Evolutionary conservation across 53 echinoderm and acorn worm genomes (phyloP), one percentile per base, ranked within the genome.

Genomic region (Echinarachnius parma): DNA sequence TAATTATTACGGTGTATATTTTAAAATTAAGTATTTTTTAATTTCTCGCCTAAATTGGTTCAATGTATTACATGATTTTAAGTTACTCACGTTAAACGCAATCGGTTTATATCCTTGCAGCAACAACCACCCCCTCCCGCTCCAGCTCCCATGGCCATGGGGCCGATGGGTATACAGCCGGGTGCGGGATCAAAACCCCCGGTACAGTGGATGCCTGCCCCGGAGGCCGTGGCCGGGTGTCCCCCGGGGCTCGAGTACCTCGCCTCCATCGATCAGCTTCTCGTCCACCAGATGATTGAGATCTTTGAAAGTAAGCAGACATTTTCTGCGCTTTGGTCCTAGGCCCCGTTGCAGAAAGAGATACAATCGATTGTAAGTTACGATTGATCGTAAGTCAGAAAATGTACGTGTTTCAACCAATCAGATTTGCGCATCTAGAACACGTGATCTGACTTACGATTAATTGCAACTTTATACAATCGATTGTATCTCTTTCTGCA

Each of bases 201-300:
- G 7, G 42, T 44, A 0, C 23, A 80, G 21, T 85, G 80, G 85
- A 85, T 85, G 85, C 29, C 85, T 16, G 79, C 75, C 46, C 84
- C 79, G 19, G 21, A 75, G 20, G 64, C 26, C 4, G 21, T 30
- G 0, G 34, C 64, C 2, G 84, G 84, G 0, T 60, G 80, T 3
- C 89, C 85, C 0, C 77, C 77, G 15, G 89, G 89, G 2, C 61
- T 89, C 35, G 89, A 89, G 60, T 89, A 89, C 78, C 64, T 89
- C 21, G 70, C 81, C 9, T 85, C 84, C 50, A 49, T 89, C 27
- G 89, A 89, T 16, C 89, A 89, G 75, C 62, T 89, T 0, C 78
- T 89, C 26, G 78, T 89, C 14, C 89, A 89, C 46, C 89, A 89
- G 64, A 75, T 81, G 36, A 78, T 89, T 25, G 89, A 89, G 60